A percentile compares a stretch with the other conserved stretches of the same genome.
phyloP scores from a whole-genome alignment of 35 echinoderm and acorn worm species.

The Apostichopus californicus region DNA sequence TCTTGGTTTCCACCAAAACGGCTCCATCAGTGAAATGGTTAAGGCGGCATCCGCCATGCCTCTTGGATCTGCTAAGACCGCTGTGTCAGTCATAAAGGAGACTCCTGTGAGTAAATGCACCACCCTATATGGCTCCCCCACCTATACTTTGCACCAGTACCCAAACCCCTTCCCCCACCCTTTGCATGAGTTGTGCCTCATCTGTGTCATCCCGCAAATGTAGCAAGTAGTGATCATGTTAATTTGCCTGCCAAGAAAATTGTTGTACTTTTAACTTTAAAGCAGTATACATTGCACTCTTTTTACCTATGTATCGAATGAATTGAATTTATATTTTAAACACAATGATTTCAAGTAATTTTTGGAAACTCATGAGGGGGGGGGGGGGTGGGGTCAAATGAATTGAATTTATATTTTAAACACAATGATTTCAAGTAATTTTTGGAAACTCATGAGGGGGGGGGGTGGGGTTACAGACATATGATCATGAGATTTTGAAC shows the following conservation, averaged over 20 bases:
- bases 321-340: too few species aligned
- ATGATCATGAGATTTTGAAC: too few species aligned
- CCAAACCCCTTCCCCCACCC: background rate
- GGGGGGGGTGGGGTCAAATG: too few species aligned
- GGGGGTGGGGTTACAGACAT: too few species aligned
- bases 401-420: too few species aligned
- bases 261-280: background rate
- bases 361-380: too few species aligned
- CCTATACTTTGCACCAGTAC: background rate
- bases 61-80: slow-evolving; percentile 19
- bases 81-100: slow-evolving; percentile 58
- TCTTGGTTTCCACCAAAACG: slow-evolving; percentile 15
- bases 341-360: too few species aligned
- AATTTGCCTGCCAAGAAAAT: background rate
- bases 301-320: too few species aligned
- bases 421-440: too few species aligned
- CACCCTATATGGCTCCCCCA: background rate
- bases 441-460: too few species aligned
- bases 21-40: slow-evolving; percentile 50
- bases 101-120: slow-evolving; percentile 36
- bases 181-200: background rate
- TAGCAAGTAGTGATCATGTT: slow-evolving; percentile 3
- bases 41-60: slow-evolving; percentile 11
- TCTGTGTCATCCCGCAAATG: background rate
- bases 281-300: too few species aligned